Percentiles rank a stretch among this genome's conserved stretches.
phyloP scores from a whole-genome alignment of 2,888 invertebrate species.

The Isotomurus palustris region DNA sequence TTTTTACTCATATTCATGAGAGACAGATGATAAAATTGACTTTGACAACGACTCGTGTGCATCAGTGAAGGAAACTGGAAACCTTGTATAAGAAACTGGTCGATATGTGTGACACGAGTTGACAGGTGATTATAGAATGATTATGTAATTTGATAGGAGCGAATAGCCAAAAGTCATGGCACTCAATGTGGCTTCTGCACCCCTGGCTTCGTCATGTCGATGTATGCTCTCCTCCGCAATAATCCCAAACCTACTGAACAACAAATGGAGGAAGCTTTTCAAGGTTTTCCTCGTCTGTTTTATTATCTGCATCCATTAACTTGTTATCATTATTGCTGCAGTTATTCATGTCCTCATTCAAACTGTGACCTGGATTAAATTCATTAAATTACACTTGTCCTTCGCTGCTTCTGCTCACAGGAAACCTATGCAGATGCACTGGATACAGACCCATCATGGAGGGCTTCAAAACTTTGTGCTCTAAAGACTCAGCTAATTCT shows the following conservation, averaged over 20 bases:
- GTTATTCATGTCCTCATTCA: no score
- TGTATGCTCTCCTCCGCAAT: slow-evolving; percentile 80
- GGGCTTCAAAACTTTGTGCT: slow-evolving; percentile 71
- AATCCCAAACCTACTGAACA: slow-evolving; percentile 66
- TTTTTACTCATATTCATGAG: no score
- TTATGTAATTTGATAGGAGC: slow-evolving; percentile 68
- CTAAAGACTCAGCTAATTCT: background rate
- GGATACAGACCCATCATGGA: slow-evolving; percentile 91
- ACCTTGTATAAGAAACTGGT: no score
- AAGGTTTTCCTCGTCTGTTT: slow-evolving; percentile 55
- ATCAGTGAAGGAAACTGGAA: no score
- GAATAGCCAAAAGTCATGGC: slow-evolving; percentile 83
- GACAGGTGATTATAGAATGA: no score
- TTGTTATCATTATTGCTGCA: no score
- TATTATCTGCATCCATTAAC: background rate
- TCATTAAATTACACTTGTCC: background rate
- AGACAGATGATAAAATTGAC: no score
- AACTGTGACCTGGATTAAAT: no score
- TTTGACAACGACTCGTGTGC: no score
- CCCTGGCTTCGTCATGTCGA: slow-evolving; percentile 95
- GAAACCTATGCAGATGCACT: slow-evolving; percentile 84
- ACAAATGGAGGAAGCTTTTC: slow-evolving; percentile 73
- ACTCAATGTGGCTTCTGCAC: slow-evolving; percentile 95
- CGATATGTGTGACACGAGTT: background rate
- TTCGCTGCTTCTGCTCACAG: slow-evolving; percentile 51